Percentiles rank a stretch among this genome's conserved stretches.
Conservation (phyloP, 2,888 invertebrate species). For the Parnassius mnemosyne region DNA sequence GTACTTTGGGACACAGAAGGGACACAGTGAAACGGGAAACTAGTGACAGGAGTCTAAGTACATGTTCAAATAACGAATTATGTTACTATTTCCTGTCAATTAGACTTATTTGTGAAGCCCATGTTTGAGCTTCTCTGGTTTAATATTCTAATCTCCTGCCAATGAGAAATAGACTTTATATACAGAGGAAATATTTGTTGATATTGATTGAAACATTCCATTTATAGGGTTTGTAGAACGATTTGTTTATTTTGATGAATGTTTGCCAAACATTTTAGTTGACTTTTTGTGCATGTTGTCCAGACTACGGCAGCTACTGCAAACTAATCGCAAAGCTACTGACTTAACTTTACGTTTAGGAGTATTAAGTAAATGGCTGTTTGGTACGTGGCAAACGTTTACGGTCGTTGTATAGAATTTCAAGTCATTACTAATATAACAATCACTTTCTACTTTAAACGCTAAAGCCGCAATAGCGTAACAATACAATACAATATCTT, state of each 20-base stretch:
- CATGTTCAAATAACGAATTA: conserved; percentile 53
- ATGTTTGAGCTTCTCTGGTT: conserved; percentile 35
- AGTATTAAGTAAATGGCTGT: no score
- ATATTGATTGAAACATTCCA: not conserved
- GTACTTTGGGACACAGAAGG: conserved; percentile 4
- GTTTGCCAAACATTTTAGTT: conserved; percentile 19
- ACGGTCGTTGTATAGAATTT: no score
- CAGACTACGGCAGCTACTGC: conserved; percentile 13
- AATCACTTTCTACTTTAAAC: no score
- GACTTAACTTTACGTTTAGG: not conserved
- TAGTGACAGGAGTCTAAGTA: conserved; percentile 42
- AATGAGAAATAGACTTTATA: conserved; percentile 13
- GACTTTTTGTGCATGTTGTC: conserved; percentile 1
- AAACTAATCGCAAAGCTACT: conserved; percentile 8
- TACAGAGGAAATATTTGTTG: not conserved
- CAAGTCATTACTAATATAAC: no score
- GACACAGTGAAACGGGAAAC: conserved; percentile 35
- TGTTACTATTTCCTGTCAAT: conserved; percentile 69
- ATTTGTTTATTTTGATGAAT: conserved; percentile 18
- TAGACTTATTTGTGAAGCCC: conserved; percentile 45
- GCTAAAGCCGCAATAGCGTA: no score
- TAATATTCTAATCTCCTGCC: conserved; percentile 8
- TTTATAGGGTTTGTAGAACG: conserved; percentile 5
- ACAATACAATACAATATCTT: no score
- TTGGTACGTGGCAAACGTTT: no score